Percentiles rank a stretch among this genome's conserved stretches.
Evolutionary conservation across 2,113 vertebrate species (phyloP).

Genomic region (Phycodurus eques): DNA sequence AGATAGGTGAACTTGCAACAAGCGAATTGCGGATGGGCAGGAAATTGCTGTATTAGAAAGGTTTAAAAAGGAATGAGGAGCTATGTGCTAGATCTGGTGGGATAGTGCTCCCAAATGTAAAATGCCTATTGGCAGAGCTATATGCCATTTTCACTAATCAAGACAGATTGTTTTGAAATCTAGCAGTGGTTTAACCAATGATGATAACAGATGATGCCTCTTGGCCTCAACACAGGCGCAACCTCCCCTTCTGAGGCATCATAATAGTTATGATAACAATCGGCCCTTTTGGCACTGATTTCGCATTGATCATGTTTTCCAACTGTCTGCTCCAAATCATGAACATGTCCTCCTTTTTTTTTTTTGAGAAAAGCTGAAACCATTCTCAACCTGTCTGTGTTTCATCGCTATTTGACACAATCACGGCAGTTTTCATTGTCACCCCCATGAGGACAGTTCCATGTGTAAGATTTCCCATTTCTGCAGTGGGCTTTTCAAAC

Average conservation of each 20-base stretch:
- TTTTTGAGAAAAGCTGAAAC: slow-evolving; percentile 25
- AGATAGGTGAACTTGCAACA: no score
- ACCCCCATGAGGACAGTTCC: slow-evolving; percentile 5
- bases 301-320: slow-evolving; percentile 18
- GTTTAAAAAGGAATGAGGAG: neutral
- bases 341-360: slow-evolving; percentile 12
- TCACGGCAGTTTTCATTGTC: slow-evolving; percentile 1
- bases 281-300: neutral
- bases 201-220: neutral
- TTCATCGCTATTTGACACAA: slow-evolving; percentile 17
- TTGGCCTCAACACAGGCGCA: neutral
- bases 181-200: neutral
- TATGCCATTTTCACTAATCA: neutral
- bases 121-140: neutral
- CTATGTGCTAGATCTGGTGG: neutral
- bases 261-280: neutral
- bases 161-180: neutral
- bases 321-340: slow-evolving; percentile 3
- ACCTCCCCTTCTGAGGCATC: slow-evolving; percentile 1
- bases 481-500: slow-evolving; percentile 10
- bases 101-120: neutral
- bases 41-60: neutral
- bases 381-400: slow-evolving; percentile 37
- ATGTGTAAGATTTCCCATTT: slow-evolving; percentile 20
- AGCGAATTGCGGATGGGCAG: no score